These are phyloP conservation scores for Euwallacea fornicatus DNA, from an alignment of 1,140 invertebrate species.

Conservation along the genomic window DNA sequence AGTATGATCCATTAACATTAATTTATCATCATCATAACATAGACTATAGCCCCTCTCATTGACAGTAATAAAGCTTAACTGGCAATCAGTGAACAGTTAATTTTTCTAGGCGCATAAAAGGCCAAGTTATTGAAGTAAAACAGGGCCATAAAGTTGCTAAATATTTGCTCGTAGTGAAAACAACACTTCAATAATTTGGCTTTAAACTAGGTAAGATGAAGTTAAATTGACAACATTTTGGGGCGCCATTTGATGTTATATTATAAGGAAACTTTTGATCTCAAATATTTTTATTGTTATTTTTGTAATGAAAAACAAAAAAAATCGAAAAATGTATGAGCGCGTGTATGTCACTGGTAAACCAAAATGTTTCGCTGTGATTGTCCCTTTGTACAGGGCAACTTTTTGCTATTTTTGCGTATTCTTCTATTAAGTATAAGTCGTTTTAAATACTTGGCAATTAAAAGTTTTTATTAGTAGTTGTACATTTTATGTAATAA, in stretches of 20 bases:
- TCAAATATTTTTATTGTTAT: slow-evolving; percentile 5
- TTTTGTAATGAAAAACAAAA: slow-evolving; percentile 9
- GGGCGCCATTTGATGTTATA: slow-evolving; percentile 6
- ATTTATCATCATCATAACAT: too few species aligned
- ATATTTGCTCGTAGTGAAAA: too few species aligned
- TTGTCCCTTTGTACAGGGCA: neutral
- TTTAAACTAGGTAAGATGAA: too few species aligned
- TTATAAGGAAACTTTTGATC: slow-evolving; percentile 3
- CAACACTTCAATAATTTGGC: too few species aligned
- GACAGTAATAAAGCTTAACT: too few species aligned
- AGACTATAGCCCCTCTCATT: too few species aligned
- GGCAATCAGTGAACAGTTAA: too few species aligned
- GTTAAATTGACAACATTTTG: neutral
- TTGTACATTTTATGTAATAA: slow-evolving; percentile 30
- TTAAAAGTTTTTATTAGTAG: slow-evolving; percentile 19
- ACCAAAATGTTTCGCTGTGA: slow-evolving; percentile 14
- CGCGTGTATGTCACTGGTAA: neutral
- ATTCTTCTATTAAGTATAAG: slow-evolving; percentile 7
- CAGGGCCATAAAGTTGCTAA: too few species aligned
- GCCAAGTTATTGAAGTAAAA: too few species aligned
- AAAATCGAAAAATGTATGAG: neutral
- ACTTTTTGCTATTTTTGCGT: slow-evolving; percentile 2
- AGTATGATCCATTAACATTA: too few species aligned
- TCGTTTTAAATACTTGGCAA: neutral
- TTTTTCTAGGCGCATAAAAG: too few species aligned